Base-by-base conservation (phyloP, 1,140 invertebrate genomes). In the Drosophila equinoxialis region DNA sequence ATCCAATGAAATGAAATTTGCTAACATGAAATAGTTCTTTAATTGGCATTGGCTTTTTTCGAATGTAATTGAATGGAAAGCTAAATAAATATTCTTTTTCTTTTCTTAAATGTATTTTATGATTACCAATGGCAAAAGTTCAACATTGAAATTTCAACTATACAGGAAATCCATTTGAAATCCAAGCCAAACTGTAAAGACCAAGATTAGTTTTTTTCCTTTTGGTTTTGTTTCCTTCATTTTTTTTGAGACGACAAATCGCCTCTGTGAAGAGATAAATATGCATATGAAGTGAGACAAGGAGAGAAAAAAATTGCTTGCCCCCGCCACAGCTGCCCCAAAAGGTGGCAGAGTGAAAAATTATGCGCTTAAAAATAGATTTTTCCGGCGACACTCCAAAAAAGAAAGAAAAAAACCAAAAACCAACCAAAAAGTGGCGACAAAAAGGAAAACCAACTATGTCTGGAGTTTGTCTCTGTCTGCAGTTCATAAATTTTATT, bases 281-380 rank as follows among this genome's bases (percentile, higher is more conserved):
- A 68, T 76, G 60, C 75, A 73, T 62, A 75, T 58, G 57, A 35
- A 41, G n/a, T 20, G 7, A 4, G n/a, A 14, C 45, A 39, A 61
- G 14, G n/a, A 48, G n/a, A 41, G 1, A 26, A 39, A 33, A 48
- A 76, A 65, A 51, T 23, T 20, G 17, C 17, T 23, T 51, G 81
- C 72, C 82, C 68, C 77, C 37, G 37, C 37, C 37, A 39, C 42
- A 41, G 37, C 68, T 83, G 81, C 69, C 82, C 63, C 77, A 73
- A 58, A 86, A 86, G 72, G 79, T 86, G 83, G 72, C 83, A 79
- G 79, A 69, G 73, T 87, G 79, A 76, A 83, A 83, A 87, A 89
- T 87, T 87, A 89, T 89, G 83, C 77, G 76, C 70, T 70, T 59
- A 59, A 77, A 87, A 87, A 87, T 87, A 87, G 83, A 89, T 87